phyloP scores from a whole-genome alignment of 2,888 invertebrate genomes.

The Macaria notata region DNA sequence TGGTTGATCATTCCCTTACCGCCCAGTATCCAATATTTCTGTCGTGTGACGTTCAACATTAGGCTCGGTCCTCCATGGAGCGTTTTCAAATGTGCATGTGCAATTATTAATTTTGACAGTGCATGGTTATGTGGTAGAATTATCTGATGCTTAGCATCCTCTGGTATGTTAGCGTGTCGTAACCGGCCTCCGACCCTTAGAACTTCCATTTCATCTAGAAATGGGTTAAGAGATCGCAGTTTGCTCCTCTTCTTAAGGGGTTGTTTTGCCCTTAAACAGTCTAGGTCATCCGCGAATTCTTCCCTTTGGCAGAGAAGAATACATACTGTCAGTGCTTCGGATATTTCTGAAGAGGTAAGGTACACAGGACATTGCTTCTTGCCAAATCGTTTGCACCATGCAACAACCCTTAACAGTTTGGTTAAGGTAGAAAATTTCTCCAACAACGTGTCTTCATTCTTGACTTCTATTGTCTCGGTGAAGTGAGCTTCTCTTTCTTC shows the following conservation, averaged over 20 bases:
- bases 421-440: too few species aligned
- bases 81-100: neutral
- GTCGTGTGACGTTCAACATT: neutral
- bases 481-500: slow-evolving; percentile 1
- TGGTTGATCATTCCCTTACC: neutral
- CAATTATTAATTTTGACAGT: neutral
- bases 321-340: slow-evolving; percentile 13
- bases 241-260: slow-evolving; percentile 7
- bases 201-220: slow-evolving; percentile 7
- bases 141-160: slow-evolving; percentile 1
- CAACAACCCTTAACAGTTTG: neutral
- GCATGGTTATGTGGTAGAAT: neutral
- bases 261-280: slow-evolving; percentile 11
- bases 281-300: slow-evolving; percentile 2
- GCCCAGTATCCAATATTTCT: slow-evolving; percentile 1
- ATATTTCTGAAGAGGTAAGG: slow-evolving; percentile 1
- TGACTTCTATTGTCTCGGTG: neutral
- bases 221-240: slow-evolving; percentile 5
- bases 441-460: neutral
- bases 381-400: slow-evolving; percentile 21
- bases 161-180: slow-evolving; percentile 5
- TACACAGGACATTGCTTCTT: slow-evolving; percentile 3
- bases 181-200: slow-evolving; percentile 11
- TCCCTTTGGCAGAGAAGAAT: slow-evolving; percentile 4
- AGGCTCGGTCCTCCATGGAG: slow-evolving; percentile 2